phyloP scores from a whole-genome alignment of 53 echinoderm and acorn worm genomes.

The Temnopleurus reevesii region DNA sequence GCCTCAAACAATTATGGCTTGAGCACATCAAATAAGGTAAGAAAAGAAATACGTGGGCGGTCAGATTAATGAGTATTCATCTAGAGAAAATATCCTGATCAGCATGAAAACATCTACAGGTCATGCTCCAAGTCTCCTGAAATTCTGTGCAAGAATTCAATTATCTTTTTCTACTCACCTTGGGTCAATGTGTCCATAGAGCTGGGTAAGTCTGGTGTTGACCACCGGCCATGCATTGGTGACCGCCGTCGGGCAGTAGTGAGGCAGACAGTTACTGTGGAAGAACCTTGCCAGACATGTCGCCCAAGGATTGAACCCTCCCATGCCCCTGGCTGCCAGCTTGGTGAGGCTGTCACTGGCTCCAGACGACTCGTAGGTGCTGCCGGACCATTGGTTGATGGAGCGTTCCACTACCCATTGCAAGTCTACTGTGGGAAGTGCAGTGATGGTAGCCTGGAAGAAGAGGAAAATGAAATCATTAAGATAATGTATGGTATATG shows the following conservation, averaged over 20 bases:
- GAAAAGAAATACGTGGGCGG: no score
- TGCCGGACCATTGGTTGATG: constrained; percentile 97
- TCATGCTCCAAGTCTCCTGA: no score
- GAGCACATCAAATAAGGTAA: no score
- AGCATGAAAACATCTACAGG: no score
- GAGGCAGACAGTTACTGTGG: constrained; percentile 84
- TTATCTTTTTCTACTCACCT: constrained; percentile 69
- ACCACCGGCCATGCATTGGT: constrained; percentile 96
- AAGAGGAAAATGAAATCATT: not conserved
- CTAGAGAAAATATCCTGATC: no score
- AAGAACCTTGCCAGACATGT: constrained; percentile 90
- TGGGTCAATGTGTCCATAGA: constrained; percentile 92
- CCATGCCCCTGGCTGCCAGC: constrained; percentile 84
- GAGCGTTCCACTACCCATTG: constrained; percentile 98
- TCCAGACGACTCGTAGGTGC: constrained; percentile 85
- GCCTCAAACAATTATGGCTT: no score
- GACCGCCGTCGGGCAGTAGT: constrained; percentile 91
- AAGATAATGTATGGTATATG: no score
- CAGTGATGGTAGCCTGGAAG: constrained; percentile 85
- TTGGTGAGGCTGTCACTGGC: constrained; percentile 88
- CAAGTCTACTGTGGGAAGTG: constrained; percentile 84
- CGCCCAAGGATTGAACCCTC: constrained; percentile 91
- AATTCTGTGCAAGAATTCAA: no score
- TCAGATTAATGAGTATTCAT: no score
- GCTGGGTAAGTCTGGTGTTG: constrained; percentile 83